Evolutionary conservation across 2,797 vertebrate genomes (phyloP).

Genomic region (Trachurus trachurus): DNA sequence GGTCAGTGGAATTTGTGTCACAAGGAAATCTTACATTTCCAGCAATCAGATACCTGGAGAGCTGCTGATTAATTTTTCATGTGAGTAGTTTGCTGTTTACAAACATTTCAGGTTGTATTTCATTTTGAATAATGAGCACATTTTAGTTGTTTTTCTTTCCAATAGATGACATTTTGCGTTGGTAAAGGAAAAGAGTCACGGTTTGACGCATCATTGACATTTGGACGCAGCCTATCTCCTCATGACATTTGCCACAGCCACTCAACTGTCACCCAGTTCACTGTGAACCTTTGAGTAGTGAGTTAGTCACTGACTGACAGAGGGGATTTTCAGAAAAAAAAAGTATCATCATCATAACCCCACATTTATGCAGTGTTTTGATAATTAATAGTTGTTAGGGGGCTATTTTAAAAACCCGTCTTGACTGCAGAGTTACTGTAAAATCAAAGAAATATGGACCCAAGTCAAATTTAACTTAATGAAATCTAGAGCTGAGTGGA

Average conservation of each 20-base stretch:
- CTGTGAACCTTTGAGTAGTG: conserved; percentile 53
- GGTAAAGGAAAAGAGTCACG: conserved; percentile 31
- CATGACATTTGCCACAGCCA: conserved; percentile 66
- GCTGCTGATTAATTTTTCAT: neutral
- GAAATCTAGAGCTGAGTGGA: conserved; percentile 43
- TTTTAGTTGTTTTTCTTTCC: conserved; percentile 33
- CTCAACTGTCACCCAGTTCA: conserved; percentile 43
- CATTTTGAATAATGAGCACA: conserved; percentile 24
- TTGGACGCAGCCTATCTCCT: conserved; percentile 62
- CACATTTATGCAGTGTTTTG: conserved; percentile 2
- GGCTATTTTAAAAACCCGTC: conserved; percentile 14
- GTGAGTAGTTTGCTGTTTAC: too few relatives aligned
- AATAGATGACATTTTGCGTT: conserved; percentile 57
- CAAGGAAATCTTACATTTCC: neutral
- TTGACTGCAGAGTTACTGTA: conserved; percentile 11
- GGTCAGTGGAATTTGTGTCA: conserved; percentile 43
- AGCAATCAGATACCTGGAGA: neutral
- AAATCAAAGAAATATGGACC: conserved; percentile 43
- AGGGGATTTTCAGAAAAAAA: conserved; percentile 12
- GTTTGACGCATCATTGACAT: conserved; percentile 63
- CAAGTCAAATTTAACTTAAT: conserved; percentile 58
- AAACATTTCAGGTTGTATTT: conserved; percentile 3
- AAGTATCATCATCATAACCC: neutral
- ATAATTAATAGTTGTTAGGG: neutral
- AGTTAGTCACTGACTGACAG: conserved; percentile 49